phyloP scores from a whole-genome alignment of 2,113 vertebrate genomes.

The Hyperoodon ampullatus region DNA sequence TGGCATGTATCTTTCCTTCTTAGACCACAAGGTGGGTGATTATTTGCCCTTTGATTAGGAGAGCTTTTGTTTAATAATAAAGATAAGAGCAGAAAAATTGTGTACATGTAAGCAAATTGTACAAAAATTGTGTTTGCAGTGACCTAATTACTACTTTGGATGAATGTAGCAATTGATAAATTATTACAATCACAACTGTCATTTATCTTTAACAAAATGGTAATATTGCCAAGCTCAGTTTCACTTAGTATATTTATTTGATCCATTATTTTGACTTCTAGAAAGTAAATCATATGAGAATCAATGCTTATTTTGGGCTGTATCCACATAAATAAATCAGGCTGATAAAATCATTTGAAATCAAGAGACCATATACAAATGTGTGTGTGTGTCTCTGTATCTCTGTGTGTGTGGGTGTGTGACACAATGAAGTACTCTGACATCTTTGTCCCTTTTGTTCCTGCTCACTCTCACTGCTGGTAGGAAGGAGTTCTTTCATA shows the following conservation, averaged over 20 bases:
- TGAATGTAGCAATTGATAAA: background rate
- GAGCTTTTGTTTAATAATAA: background rate
- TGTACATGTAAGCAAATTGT: background rate
- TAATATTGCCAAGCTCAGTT: background rate
- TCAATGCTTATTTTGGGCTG: background rate
- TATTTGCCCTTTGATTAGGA: background rate
- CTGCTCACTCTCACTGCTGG: background rate
- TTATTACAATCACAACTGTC: background rate
- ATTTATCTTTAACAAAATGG: slow-evolving; percentile 15
- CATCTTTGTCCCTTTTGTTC: background rate
- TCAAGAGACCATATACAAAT: background rate
- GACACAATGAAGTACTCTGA: background rate
- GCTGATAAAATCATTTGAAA: background rate
- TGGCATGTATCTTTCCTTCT: background rate
- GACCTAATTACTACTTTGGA: background rate
- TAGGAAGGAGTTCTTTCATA: background rate
- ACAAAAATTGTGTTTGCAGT: background rate
- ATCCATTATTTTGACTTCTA: background rate
- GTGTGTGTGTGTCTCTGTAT: background rate
- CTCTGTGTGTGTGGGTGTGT: background rate
- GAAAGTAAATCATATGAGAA: slow-evolving; percentile 39
- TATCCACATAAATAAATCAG: background rate
- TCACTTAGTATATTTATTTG: background rate
- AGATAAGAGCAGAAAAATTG: background rate
- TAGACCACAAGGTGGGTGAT: background rate